Base-by-base conservation (phyloP, 2,797 vertebrate species). In the Myripristis murdjan region DNA sequence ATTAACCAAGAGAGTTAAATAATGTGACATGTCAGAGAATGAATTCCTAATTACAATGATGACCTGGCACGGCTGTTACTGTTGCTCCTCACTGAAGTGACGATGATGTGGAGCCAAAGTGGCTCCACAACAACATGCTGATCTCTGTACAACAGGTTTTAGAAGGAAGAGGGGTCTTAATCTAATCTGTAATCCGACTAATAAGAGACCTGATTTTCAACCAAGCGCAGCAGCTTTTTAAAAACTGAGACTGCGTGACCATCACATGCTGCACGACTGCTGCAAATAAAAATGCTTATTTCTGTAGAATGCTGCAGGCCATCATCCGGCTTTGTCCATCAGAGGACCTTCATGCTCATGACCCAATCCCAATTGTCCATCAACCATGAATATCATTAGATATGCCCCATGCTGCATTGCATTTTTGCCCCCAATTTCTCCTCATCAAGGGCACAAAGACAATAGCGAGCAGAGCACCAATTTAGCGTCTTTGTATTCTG, bases 321-420 rank as follows among this genome's bases (percentile, higher is more conserved):
- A 1, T 71, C 57, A 53, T 82, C 14, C 62, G 22, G 46, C 35
- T 67, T 77, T 48, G 51, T 58, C 75, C 33, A 70, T 70, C 61
- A 71, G 48, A 61, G 66, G 26, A 66, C 52, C 16, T 44, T 62
- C 22, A 53, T 55, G 55, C 49, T 59, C 24, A 28, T 43, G 64
- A 79, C 61, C 75, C 53, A 31, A 62, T 79, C 61, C 46, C 62
- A 57, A 61, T 48, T 67, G 66, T 69, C 76, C 60, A 69, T 56
- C 41, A 31, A 59, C 62, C 44, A 65, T 74, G 69, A 81, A 74
- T 70, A 75, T 71, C 64, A 77, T 83, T 81, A 72, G 81, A 75
- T 90, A 86, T 90, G 90, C 93, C 87, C 75, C 89, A 91, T 92
- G 91, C 92, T 88, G 89, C 90, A 89, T 91, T 90, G 82, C 87